phyloP scores from a whole-genome alignment of 2,888 invertebrate genomes.

The Polymixis lichenea region DNA sequence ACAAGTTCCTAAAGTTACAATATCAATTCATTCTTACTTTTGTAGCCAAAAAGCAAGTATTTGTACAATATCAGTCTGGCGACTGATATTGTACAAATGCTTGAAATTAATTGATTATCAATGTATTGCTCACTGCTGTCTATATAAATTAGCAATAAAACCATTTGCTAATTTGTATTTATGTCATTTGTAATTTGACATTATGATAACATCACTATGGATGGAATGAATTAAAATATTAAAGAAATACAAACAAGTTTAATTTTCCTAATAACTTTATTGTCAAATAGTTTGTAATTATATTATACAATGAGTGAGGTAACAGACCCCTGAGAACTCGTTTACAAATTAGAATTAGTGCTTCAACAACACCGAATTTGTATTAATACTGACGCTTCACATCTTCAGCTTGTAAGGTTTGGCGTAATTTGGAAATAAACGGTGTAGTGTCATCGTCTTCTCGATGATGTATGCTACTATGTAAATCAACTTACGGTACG shows the following conservation, averaged over 20 bases:
- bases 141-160: conserved; percentile 4
- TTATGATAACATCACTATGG: conserved; percentile 21
- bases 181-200: not conserved
- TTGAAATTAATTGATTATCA: not conserved
- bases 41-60: too few relatives aligned
- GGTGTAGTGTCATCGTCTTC: conserved; percentile 25
- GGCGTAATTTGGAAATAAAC: conserved; percentile 50
- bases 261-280: conserved; percentile 83
- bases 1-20: conserved; percentile 26
- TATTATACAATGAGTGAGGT: conserved; percentile 75
- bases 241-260: conserved; percentile 58
- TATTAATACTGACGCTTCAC: conserved; percentile 78
- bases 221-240: conserved; percentile 41
- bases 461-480: conserved; percentile 42
- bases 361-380: conserved; percentile 81
- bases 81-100: not conserved
- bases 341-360: conserved; percentile 77
- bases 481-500: conserved; percentile 36
- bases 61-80: too few relatives aligned
- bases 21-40: not conserved
- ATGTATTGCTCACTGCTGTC: not conserved
- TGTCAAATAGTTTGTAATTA: conserved; percentile 82
- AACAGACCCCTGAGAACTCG: conserved; percentile 76
- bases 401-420: conserved; percentile 37
- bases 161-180: too few relatives aligned